Evolutionary conservation across 2,113 vertebrate species (phyloP).

Genomic region (Polypterus bichir): DNA sequence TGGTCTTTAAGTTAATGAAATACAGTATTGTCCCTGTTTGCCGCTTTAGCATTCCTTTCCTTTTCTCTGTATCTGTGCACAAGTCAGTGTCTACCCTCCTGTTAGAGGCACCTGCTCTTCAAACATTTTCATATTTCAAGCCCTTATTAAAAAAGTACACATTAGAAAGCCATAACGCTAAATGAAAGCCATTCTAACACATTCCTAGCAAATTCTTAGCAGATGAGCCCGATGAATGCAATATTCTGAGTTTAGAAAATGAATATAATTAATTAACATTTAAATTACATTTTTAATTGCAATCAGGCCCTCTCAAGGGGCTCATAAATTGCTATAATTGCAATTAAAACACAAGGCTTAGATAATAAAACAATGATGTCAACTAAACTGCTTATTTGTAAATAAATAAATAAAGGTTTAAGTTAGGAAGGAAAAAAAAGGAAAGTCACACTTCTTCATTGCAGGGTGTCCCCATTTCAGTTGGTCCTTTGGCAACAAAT

Average conservation of each 20-base stretch:
- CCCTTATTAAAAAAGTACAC: slow-evolving; percentile 3
- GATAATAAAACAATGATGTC: slow-evolving; percentile 74
- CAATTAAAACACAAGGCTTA: slow-evolving; percentile 92
- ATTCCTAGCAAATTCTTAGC: slow-evolving; percentile 69
- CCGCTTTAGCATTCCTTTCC: too few species aligned
- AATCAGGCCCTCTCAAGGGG: slow-evolving; percentile 84
- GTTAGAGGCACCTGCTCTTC: too few species aligned
- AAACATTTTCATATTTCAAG: slow-evolving; percentile 3
- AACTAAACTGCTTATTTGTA: slow-evolving; percentile 69
- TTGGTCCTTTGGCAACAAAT: too few species aligned
- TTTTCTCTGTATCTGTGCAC: too few species aligned
- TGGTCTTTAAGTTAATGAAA: too few species aligned
- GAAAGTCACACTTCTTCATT: too few species aligned
- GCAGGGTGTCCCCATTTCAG: too few species aligned
- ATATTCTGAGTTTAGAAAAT: slow-evolving; percentile 82
- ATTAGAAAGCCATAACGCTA: slow-evolving; percentile 7
- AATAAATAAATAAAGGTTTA: slow-evolving; percentile 55
- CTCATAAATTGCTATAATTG: slow-evolving; percentile 84
- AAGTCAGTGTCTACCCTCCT: too few species aligned
- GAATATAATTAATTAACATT: slow-evolving; percentile 98
- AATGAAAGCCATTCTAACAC: slow-evolving; percentile 17
- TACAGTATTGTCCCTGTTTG: too few species aligned
- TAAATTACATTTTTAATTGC: slow-evolving; percentile 96
- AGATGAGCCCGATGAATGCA: slow-evolving; percentile 74
- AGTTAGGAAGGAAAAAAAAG: too few species aligned